phyloP scores from a whole-genome alignment of 1,140 invertebrate genomes.

The Drusus annulatus region DNA sequence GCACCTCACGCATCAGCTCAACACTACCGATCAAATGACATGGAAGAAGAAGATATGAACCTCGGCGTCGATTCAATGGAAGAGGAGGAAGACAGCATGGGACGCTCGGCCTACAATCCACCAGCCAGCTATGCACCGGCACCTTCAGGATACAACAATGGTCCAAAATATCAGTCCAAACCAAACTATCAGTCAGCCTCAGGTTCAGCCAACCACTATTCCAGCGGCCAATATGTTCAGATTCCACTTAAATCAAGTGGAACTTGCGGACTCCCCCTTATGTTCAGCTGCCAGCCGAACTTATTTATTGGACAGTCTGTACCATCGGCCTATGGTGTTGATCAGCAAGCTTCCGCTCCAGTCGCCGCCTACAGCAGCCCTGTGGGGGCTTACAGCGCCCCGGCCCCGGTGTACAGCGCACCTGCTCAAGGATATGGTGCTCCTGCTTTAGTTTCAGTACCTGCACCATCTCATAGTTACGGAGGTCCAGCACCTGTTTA shows the following conservation, averaged over 20 bases:
- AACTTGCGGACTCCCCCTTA: slow-evolving; percentile 48
- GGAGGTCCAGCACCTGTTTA: neutral
- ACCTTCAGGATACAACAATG: no score
- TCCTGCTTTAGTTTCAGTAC: neutral
- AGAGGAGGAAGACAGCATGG: slow-evolving; percentile 8
- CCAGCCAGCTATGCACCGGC: slow-evolving; percentile 5
- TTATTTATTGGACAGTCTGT: slow-evolving; percentile 36
- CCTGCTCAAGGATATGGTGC: slow-evolving; percentile 49
- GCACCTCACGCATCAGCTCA: slow-evolving; percentile 10
- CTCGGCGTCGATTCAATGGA: neutral
- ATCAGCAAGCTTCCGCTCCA: neutral
- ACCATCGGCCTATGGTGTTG: neutral
- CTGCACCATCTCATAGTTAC: neutral
- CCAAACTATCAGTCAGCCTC: neutral
- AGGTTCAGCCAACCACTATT: neutral
- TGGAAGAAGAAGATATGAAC: slow-evolving; percentile 16
- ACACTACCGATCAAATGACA: slow-evolving; percentile 46
- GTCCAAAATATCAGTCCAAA: neutral
- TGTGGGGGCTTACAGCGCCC: slow-evolving; percentile 46
- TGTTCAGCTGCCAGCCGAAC: slow-evolving; percentile 47
- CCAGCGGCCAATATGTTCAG: neutral
- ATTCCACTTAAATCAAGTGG: neutral
- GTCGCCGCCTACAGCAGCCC: neutral
- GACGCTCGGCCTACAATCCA: slow-evolving; percentile 46
- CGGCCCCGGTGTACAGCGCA: slow-evolving; percentile 36